These are phyloP conservation scores for Sylvia atricapilla DNA, from an alignment of 2,113 vertebrate genomes.

Conservation along the genomic window DNA sequence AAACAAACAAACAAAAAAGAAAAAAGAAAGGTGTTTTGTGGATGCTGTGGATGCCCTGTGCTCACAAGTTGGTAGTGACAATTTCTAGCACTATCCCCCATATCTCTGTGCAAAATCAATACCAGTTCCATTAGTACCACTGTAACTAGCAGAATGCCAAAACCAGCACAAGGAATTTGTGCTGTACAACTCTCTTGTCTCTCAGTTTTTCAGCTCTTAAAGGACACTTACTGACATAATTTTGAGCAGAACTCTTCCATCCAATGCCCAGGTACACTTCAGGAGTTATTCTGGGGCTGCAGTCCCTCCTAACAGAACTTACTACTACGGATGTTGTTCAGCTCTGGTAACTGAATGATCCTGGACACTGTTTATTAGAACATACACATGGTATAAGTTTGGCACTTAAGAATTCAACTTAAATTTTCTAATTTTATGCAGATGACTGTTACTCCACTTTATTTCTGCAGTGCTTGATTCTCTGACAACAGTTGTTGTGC, in stretches of 20 bases:
- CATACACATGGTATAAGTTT: not conserved
- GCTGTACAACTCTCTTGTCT: not conserved
- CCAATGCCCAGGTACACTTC: not conserved
- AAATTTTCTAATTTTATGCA: not conserved
- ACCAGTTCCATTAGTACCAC: not conserved
- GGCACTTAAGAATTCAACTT: not conserved
- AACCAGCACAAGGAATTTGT: not conserved
- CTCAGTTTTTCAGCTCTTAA: not conserved
- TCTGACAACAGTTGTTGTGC: not conserved
- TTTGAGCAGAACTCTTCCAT: not conserved
- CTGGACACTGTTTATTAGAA: not conserved
- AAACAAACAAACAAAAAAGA: not conserved
- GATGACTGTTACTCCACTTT: not conserved
- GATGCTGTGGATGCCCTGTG: not conserved
- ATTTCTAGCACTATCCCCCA: not conserved
- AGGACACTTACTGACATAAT: not conserved
- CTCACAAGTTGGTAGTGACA: not conserved
- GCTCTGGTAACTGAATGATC: not conserved
- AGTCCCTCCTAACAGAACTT: not conserved
- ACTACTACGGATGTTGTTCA: not conserved
- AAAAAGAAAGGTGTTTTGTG: not conserved
- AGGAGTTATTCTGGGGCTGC: not conserved
- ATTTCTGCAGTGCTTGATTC: not conserved
- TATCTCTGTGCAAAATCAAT: rapidly evolving
- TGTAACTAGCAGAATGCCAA: not conserved